A percentile compares a stretch with the other conserved stretches of the same genome.
These are phyloP conservation scores for Apamea sordens DNA, from an alignment of 2,888 invertebrate genomes.

Conservation along the genomic window DNA sequence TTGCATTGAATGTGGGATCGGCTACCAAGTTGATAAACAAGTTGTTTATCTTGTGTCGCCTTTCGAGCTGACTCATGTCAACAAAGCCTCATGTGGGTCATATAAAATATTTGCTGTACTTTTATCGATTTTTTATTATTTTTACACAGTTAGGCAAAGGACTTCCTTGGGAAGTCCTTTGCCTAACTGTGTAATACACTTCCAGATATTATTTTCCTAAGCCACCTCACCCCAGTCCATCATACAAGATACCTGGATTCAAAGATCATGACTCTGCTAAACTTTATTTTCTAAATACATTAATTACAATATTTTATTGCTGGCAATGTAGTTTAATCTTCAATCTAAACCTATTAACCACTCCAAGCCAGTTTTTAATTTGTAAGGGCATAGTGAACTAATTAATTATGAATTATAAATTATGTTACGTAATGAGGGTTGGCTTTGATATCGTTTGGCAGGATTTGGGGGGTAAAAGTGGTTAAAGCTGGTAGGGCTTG, in stretches of 20 bases:
- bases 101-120: too few species aligned
- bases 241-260: too few species aligned
- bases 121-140: neutral
- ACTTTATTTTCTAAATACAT: neutral
- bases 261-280: neutral
- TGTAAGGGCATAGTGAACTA: too few species aligned
- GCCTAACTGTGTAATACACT: too few species aligned
- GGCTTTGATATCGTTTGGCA: too few species aligned
- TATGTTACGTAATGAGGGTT: neutral
- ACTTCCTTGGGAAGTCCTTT: too few species aligned
- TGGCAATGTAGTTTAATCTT: neutral
- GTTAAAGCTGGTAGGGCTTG: too few species aligned
- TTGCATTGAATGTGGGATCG: neutral
- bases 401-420: neutral
- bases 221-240: neutral
- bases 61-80: neutral
- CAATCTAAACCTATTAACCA: neutral
- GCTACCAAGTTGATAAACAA: constrained; percentile 20
- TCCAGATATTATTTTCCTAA: neutral
- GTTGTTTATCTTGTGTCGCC: neutral
- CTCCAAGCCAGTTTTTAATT: neutral
- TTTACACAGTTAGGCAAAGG: neutral
- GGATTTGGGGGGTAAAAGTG: too few species aligned
- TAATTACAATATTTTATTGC: too few species aligned
- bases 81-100: neutral